A percentile compares a stretch with the other conserved stretches of the same genome.
These are phyloP conservation scores for Myotis pilosus DNA, from an alignment of 2,797 vertebrate genomes.

Conservation along the genomic window DNA sequence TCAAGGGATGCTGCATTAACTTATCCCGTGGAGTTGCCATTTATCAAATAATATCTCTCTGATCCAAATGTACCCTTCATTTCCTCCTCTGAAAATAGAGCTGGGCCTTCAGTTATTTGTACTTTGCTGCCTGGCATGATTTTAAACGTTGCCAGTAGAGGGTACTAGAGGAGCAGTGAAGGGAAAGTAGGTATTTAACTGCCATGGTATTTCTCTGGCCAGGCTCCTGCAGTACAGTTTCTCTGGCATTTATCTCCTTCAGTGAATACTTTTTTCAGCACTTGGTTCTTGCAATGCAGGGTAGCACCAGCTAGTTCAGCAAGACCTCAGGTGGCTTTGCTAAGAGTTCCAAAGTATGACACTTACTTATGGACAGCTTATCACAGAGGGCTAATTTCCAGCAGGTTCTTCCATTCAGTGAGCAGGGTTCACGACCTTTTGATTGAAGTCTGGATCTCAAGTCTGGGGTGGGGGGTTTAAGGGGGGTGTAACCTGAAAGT, in stretches of 20 bases:
- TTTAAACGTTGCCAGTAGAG: background rate
- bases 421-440: background rate
- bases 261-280: background rate
- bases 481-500: rapidly evolving
- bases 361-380: background rate
- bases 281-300: background rate
- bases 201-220: background rate
- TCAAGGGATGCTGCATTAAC: background rate
- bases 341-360: background rate
- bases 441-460: background rate
- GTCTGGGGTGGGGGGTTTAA: rapidly evolving
- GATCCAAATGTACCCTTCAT: background rate
- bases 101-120: background rate
- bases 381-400: background rate
- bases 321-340: background rate
- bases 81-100: background rate
- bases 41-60: background rate
- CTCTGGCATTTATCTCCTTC: background rate
- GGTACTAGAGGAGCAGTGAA: background rate
- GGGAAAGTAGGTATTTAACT: background rate
- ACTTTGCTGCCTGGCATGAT: background rate
- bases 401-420: background rate
- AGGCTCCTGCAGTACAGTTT: background rate
- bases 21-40: background rate
- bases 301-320: background rate